These are phyloP conservation scores for Apeltes quadracus DNA, from an alignment of 2,113 vertebrate genomes.

Conservation along the genomic window DNA sequence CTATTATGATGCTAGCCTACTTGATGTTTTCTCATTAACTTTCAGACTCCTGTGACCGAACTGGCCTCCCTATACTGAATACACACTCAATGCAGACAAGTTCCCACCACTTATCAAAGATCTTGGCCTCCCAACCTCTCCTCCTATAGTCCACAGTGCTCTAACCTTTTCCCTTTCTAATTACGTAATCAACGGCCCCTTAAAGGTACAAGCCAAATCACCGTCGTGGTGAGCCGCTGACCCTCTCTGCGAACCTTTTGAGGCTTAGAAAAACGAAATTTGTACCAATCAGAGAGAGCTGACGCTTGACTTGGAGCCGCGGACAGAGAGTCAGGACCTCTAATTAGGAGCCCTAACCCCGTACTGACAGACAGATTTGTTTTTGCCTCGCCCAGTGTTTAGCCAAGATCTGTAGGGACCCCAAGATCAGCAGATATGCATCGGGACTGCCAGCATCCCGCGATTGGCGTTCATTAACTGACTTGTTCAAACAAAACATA, in stretches of 20 bases:
- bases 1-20: background rate
- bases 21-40: background rate
- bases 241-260: conserved; percentile 78
- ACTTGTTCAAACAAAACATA: conserved; percentile 85
- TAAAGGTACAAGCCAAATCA: conserved; percentile 83
- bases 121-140: conserved; percentile 24
- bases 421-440: conserved; percentile 80
- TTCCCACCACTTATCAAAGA: conserved; percentile 69
- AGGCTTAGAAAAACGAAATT: conserved; percentile 76
- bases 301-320: conserved; percentile 79
- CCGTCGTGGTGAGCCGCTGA: conserved; percentile 76
- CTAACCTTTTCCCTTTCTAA: conserved; percentile 73
- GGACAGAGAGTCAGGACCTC: conserved; percentile 76
- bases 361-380: conserved; percentile 82
- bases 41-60: conserved; percentile 9
- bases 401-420: conserved; percentile 83
- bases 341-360: conserved; percentile 78
- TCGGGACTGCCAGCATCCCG: conserved; percentile 77
- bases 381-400: conserved; percentile 82
- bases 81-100: conserved; percentile 21
- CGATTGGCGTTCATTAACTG: conserved; percentile 87
- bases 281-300: conserved; percentile 75
- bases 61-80: background rate
- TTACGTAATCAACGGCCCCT: conserved; percentile 83
- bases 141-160: conserved; percentile 21